Conservation (phyloP, 2,797 vertebrate species). For the Tamandua tetradactyla region DNA sequence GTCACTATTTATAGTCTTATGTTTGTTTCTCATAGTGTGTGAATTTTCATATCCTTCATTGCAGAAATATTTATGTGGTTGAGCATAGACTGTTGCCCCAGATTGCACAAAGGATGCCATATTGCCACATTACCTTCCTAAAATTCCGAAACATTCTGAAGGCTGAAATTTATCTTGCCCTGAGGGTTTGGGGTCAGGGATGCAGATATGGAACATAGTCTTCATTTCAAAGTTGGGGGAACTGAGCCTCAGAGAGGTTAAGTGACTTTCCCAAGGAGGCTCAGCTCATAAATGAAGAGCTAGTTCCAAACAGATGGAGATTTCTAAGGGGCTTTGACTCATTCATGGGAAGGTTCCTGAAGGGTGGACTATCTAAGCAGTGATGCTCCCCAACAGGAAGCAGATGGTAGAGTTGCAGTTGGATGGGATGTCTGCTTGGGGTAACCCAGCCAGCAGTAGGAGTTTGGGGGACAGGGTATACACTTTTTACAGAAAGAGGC, state of each 20-base stretch:
- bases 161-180: neutral
- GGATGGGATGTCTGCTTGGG: neutral
- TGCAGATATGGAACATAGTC: neutral
- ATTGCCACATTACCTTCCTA: neutral
- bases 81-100: neutral
- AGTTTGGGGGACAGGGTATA: neutral
- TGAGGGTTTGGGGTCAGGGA: neutral
- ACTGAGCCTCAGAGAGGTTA: neutral
- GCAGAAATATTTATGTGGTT: neutral
- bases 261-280: neutral
- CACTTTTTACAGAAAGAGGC: neutral
- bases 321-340: neutral
- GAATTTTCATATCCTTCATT: neutral
- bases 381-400: neutral
- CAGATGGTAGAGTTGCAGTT: fast-evolving
- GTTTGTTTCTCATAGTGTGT: neutral
- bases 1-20: neutral
- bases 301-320: neutral
- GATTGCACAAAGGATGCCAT: neutral
- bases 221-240: neutral
- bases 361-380: neutral
- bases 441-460: neutral
- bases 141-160: neutral
- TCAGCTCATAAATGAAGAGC: neutral
- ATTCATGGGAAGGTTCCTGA: neutral